Conservation (phyloP, 2,113 vertebrate species). For the Salvelinus fontinalis region DNA sequence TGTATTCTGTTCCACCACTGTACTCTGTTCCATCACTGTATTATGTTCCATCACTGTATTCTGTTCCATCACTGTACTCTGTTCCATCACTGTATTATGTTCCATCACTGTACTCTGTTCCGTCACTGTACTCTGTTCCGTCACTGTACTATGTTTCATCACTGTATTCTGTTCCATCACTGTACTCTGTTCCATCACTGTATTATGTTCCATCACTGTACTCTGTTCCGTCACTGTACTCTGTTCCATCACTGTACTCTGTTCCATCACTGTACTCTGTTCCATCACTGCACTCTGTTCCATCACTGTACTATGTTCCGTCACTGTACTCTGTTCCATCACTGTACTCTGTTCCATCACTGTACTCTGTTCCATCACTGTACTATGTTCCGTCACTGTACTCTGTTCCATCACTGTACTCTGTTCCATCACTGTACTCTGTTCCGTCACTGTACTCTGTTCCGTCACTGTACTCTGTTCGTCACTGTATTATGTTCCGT, state of each 20-base stretch:
- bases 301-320: background rate
- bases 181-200: background rate
- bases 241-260: too few species aligned
- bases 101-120: background rate
- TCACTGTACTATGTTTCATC: background rate
- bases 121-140: background rate
- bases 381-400: background rate
- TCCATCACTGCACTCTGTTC: too few species aligned
- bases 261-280: background rate
- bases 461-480: too few species aligned
- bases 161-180: too few species aligned
- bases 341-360: background rate
- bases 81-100: too few species aligned
- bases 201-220: background rate
- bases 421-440: too few species aligned
- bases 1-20: background rate
- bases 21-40: too few species aligned
- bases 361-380: background rate
- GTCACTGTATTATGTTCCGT: too few species aligned
- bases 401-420: background rate
- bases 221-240: too few species aligned
- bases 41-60: too few species aligned
- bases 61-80: background rate
- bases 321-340: background rate
- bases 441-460: background rate